These are phyloP conservation scores for Monochamus saltuarius DNA, from an alignment of 1,140 invertebrate species.

Conservation along the genomic window DNA sequence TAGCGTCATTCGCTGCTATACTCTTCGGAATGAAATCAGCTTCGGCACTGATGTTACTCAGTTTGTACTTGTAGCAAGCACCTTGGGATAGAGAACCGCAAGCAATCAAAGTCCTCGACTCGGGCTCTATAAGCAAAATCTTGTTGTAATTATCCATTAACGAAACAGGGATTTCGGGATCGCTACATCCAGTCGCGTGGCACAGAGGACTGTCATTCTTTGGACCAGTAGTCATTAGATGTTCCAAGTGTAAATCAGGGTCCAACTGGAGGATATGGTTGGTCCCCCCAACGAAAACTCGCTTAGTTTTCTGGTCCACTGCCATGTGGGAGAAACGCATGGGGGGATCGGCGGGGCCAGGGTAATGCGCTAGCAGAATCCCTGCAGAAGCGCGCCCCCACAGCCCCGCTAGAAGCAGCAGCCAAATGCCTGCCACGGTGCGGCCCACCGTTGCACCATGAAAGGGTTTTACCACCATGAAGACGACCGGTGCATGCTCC, in stretches of 20 bases:
- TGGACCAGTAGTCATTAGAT: slow-evolving; percentile 69
- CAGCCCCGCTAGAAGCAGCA: slow-evolving; percentile 43
- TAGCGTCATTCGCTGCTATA: slow-evolving; percentile 88
- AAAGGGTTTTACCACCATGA: slow-evolving; percentile 42
- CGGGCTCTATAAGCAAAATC: slow-evolving; percentile 83
- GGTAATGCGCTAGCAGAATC: slow-evolving; percentile 48
- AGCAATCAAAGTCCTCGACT: slow-evolving; percentile 75
- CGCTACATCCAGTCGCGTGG: slow-evolving; percentile 78
- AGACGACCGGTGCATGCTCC: slow-evolving; percentile 36
- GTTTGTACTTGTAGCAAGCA: slow-evolving; percentile 82
- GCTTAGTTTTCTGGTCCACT: slow-evolving; percentile 60
- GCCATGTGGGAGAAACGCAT: slow-evolving; percentile 62
- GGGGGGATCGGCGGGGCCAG: slow-evolving; percentile 51
- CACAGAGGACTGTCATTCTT: slow-evolving; percentile 83
- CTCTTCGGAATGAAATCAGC: slow-evolving; percentile 75
- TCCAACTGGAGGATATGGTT: slow-evolving; percentile 84
- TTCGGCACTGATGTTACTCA: slow-evolving; percentile 75
- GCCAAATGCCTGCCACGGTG: slow-evolving; percentile 44
- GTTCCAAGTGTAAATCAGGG: slow-evolving; percentile 68
- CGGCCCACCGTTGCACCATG: slow-evolving; percentile 39
- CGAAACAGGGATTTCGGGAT: slow-evolving; percentile 64
- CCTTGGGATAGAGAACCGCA: slow-evolving; percentile 88
- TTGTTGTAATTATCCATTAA: slow-evolving; percentile 88
- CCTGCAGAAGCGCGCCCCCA: slow-evolving; percentile 37
- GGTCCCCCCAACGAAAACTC: slow-evolving; percentile 73